Evolutionary conservation across 2,888 invertebrate species (phyloP).

Genomic region (Lochmaea capreae): DNA sequence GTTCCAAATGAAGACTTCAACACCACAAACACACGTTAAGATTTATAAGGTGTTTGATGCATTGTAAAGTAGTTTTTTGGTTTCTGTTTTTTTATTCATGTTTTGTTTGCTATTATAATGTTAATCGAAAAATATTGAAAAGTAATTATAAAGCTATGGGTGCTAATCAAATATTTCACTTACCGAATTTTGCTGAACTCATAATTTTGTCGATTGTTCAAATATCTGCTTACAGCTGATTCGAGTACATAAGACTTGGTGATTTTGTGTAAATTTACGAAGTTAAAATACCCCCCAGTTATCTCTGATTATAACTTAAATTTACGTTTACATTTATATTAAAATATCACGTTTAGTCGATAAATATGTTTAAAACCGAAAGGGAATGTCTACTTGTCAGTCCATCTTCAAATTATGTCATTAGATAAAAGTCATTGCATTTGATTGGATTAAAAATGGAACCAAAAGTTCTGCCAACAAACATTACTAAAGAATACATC

Average conservation of each 20-base stretch:
- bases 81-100: background rate
- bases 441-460: background rate
- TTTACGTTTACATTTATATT: background rate
- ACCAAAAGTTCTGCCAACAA: background rate
- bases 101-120: constrained; percentile 7
- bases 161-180: background rate
- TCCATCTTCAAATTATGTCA: background rate
- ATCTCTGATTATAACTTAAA: background rate
- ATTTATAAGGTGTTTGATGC: constrained; percentile 6
- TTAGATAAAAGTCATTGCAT: background rate
- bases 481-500: too few relatives aligned
- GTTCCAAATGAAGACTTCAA: constrained; percentile 25
- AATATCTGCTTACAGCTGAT: background rate
- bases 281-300: background rate
- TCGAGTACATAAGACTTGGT: too few relatives aligned
- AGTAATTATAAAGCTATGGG: background rate
- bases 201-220: background rate
- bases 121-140: constrained; percentile 1
- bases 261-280: background rate
- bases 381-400: background rate
- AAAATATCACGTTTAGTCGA: background rate
- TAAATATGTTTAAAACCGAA: background rate
- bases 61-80: constrained; percentile 1
- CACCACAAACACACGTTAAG: constrained; percentile 20
- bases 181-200: background rate